Evolutionary conservation across 2,888 invertebrate genomes (phyloP).

Genomic region (Chrysopilus asiliformis): DNA sequence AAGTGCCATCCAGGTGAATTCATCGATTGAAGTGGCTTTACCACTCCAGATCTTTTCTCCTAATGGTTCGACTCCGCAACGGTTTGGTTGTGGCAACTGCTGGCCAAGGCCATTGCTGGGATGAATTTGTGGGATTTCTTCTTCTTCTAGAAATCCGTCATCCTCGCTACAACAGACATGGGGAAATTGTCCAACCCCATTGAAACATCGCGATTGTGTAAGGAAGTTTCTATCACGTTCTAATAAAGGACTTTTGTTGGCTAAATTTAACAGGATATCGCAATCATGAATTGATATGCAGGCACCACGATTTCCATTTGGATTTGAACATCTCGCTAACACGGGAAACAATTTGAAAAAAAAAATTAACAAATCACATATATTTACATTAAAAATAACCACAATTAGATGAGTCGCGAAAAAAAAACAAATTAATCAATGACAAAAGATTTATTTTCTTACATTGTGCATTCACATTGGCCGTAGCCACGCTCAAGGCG

Average conservation of each 20-base stretch:
- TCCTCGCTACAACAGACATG: conserved; percentile 29
- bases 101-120: conserved; percentile 18
- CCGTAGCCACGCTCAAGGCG: no score
- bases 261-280: conserved; percentile 20
- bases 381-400: no score
- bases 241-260: conserved; percentile 16
- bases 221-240: conserved; percentile 21
- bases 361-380: no score
- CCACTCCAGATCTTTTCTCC: conserved; percentile 49
- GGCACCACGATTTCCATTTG: conserved; percentile 23
- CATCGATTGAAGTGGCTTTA: conserved; percentile 43
- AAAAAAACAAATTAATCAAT: no score
- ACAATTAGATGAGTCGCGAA: no score
- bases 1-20: conserved; percentile 59
- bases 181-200: conserved; percentile 23
- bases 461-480: no score
- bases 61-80: conserved; percentile 26
- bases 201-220: conserved; percentile 23
- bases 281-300: conserved; percentile 31
- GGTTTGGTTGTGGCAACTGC: conserved; percentile 24
- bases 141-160: conserved; percentile 15
- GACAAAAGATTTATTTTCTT: no score
- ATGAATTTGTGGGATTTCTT: background rate
- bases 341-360: no score
- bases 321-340: conserved; percentile 41